Evolutionary conservation across 2,888 invertebrate species (phyloP), one percentile per base, ranked within the genome.

Genomic region (Apotomis betuletana): DNA sequence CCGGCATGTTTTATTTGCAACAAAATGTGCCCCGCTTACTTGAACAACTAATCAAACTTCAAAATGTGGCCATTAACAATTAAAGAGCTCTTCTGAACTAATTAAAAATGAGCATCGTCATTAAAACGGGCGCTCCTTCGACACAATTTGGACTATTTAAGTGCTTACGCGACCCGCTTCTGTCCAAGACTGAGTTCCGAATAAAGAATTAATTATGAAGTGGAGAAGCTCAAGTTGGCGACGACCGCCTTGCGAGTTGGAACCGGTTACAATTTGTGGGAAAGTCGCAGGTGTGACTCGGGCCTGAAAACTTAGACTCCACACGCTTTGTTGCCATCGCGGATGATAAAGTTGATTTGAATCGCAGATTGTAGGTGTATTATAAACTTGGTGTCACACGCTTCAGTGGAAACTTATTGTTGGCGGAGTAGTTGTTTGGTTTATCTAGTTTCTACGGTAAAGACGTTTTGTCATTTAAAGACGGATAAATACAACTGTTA

Each of bases 141-240:
- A 85, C 88, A 88, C 90, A 89, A 89, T 92, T 91, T 89, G 85
- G 89, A 90, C 91, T 89, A 89, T 92, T 91, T 90, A 91, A 92
- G 90, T 92, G 91, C 90, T 90, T 86, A 90, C 88, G 88, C 87
- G 88, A 86, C 85, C 85, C 87, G 87, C 80, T 85, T 85, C 88
- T 88, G 90, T 89, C 89, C 90, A 88, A 87, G 85, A 85, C 83
- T 81, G 86, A 92, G 87, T 92, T 87, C 88, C 87, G 91, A 92
- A 90, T 92, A 92, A 93, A 92, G 92, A 93, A 93, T 93, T 92
- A 93, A 92, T 93, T 92, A 93, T 92, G 91, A 91, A 90, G 88
- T 85, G 83, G 83, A 81, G 83, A 85, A 87, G 89, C 85, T 84
- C 83, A 90, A 90, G 85, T 89, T 90, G 81, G 82, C 82, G 81